phyloP scores from a whole-genome alignment of 2,113 vertebrate species.

The Benitochromis conjunctus region DNA sequence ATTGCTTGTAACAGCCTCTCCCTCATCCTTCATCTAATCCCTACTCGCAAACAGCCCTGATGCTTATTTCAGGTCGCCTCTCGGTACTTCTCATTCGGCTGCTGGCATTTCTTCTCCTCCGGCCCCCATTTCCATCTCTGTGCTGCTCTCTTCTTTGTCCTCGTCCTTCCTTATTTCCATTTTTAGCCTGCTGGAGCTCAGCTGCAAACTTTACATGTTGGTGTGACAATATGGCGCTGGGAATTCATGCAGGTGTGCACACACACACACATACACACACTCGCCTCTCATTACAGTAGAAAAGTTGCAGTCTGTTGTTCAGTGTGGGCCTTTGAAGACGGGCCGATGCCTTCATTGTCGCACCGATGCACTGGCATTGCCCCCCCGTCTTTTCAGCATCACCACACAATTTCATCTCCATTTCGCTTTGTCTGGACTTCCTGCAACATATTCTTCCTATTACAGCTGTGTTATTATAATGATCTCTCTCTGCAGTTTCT shows the following conservation, averaged over 20 bases:
- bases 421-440: rapidly evolving
- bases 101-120: not conserved
- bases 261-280: not conserved
- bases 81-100: not conserved
- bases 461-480: not conserved
- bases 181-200: not conserved
- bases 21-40: not conserved
- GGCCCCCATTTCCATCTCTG: not conserved
- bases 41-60: not conserved
- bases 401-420: not conserved
- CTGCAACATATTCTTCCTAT: not conserved
- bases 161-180: not conserved
- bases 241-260: not conserved
- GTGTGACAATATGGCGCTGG: not conserved
- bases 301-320: not conserved
- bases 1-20: not conserved
- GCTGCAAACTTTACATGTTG: not conserved
- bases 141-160: not conserved
- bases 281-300: not conserved
- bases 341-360: not conserved
- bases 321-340: not conserved
- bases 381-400: not conserved
- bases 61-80: not conserved
- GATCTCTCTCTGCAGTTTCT: not conserved
- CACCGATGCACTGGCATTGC: not conserved